phyloP scores from a whole-genome alignment of 2,113 vertebrate genomes.

The Speoplatyrhinus poulsoni region DNA sequence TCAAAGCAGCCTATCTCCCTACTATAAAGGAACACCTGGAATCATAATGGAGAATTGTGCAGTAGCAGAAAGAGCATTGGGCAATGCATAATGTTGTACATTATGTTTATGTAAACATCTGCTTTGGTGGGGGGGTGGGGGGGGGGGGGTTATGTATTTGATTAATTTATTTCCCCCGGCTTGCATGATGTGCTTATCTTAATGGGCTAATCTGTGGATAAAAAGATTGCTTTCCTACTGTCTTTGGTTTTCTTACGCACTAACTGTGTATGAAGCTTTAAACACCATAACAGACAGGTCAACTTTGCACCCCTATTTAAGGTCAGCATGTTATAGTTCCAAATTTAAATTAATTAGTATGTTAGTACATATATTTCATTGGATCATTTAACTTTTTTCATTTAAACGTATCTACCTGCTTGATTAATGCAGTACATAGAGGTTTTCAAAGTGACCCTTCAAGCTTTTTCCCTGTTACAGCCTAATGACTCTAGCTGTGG shows the following conservation, averaged over 20 bases:
- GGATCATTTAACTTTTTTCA: neutral
- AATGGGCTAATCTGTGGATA: slow-evolving; percentile 51
- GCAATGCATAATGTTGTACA: slow-evolving; percentile 69
- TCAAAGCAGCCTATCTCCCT: slow-evolving; percentile 68
- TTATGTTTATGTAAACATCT: slow-evolving; percentile 76
- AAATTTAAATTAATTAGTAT: neutral
- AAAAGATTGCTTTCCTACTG: neutral
- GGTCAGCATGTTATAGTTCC: neutral
- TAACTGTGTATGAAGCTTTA: slow-evolving; percentile 4
- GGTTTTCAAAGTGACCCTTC: neutral
- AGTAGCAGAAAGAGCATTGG: slow-evolving; percentile 58
- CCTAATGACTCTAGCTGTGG: neutral
- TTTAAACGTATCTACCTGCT: neutral
- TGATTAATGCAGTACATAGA: neutral
- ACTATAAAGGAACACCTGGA: slow-evolving; percentile 74
- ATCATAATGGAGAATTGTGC: slow-evolving; percentile 63
- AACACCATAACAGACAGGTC: slow-evolving; percentile 1
- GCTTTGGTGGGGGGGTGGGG: slow-evolving; percentile 28
- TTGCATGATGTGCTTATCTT: slow-evolving; percentile 55
- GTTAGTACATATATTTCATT: neutral
- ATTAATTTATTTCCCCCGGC: slow-evolving; percentile 38
- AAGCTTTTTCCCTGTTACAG: neutral
- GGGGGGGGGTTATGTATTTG: slow-evolving; percentile 62
- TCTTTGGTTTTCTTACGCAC: slow-evolving; percentile 32
- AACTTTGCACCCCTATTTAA: neutral